Evolutionary conservation across 2,113 vertebrate genomes (phyloP).

Genomic region (Psittacula cyanocephala): DNA sequence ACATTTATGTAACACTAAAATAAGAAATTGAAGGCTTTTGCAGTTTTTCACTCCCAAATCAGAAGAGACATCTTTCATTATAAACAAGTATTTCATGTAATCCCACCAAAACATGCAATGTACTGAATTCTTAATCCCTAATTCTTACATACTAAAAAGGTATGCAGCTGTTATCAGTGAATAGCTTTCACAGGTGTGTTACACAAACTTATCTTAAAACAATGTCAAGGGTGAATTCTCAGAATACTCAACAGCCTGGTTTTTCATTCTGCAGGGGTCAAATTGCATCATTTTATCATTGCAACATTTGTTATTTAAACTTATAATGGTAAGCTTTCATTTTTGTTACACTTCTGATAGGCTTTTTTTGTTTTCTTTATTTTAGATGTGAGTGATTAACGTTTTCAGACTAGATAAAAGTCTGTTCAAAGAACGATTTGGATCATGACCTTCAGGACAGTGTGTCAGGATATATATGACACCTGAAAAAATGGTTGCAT

Average conservation of each 20-base stretch:
- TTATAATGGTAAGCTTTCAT: background rate
- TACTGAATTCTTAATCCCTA: background rate
- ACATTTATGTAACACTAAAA: background rate
- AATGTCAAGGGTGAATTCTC: background rate
- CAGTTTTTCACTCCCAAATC: background rate
- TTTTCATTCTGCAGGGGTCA: background rate
- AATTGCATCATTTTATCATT: background rate
- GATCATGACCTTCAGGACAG: slow-evolving; percentile 34
- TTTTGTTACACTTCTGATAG: background rate
- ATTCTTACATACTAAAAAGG: background rate
- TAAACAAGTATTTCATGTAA: background rate
- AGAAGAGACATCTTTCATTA: background rate
- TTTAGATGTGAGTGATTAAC: background rate
- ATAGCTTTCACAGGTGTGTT: background rate
- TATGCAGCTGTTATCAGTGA: background rate
- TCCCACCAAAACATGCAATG: background rate
- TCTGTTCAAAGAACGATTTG: background rate
- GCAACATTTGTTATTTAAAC: background rate
- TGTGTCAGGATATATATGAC: background rate
- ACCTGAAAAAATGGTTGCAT: slow-evolving; percentile 1
- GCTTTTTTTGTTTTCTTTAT: background rate
- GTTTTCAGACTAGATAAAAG: background rate
- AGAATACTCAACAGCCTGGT: background rate
- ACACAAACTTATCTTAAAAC: background rate
- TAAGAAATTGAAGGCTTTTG: background rate